Evolutionary conservation across 2,888 invertebrate species (phyloP).

Genomic region (Amitus sp.): DNA sequence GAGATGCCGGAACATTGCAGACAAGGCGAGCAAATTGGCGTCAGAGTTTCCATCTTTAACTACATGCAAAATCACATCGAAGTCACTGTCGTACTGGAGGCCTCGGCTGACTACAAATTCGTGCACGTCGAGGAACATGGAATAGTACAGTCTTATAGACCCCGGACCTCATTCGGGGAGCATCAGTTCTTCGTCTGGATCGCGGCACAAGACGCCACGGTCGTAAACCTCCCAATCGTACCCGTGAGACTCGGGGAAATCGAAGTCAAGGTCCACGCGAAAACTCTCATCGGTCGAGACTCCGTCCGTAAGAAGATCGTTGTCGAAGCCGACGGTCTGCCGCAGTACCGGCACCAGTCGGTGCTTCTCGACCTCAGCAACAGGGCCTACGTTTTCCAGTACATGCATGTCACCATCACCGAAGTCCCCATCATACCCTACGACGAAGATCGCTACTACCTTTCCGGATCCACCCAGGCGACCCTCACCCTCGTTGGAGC

Average conservation of each 20-base stretch:
- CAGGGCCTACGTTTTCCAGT: constrained; percentile 90
- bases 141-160: constrained; percentile 83
- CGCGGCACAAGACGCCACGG: constrained; percentile 78
- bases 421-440: constrained; percentile 94
- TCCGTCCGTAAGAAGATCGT: constrained; percentile 73
- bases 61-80: constrained; percentile 88
- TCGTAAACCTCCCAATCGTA: constrained; percentile 92
- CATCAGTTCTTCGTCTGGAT: constrained; percentile 95
- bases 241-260: constrained; percentile 82
- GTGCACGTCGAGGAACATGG: constrained; percentile 92
- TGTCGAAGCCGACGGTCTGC: constrained; percentile 90
- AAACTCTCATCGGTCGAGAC: constrained; percentile 79
- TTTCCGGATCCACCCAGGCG: constrained; percentile 91
- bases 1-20: constrained; percentile 87
- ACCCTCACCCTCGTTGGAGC: constrained; percentile 85
- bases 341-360: constrained; percentile 92
- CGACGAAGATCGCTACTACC: constrained; percentile 89
- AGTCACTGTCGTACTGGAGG: constrained; percentile 86
- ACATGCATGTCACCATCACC: constrained; percentile 95
- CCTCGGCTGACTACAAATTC: constrained; percentile 88
- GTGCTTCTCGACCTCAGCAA: constrained; percentile 91
- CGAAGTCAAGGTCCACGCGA: constrained; percentile 80
- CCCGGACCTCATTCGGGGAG: constrained; percentile 90
- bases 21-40: constrained; percentile 93
- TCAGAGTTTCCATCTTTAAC: constrained; percentile 93